These are phyloP conservation scores for Bellardia bayeri DNA, from an alignment of 2,888 invertebrate species.

Conservation along the genomic window DNA sequence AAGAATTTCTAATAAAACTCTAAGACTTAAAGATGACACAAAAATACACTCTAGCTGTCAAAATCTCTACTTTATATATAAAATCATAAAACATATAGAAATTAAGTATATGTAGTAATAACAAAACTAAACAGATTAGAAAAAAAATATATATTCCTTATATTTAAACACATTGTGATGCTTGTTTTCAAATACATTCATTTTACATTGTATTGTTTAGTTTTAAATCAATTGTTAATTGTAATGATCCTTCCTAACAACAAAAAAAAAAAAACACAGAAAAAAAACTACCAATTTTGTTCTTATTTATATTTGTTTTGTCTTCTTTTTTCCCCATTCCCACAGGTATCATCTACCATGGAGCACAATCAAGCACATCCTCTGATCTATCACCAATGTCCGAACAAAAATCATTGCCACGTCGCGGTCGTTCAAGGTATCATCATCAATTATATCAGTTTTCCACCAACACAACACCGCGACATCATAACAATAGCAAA, in stretches of 20 bases:
- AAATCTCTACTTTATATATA: not conserved
- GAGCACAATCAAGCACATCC: constrained; percentile 90
- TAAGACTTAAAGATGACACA: constrained; percentile 66
- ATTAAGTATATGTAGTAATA: not conserved
- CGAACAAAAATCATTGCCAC: constrained; percentile 90
- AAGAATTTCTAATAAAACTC: constrained; percentile 43
- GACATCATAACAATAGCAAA: constrained; percentile 84
- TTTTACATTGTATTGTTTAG: not conserved
- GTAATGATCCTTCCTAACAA: constrained; percentile 23
- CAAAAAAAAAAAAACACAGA: constrained; percentile 30
- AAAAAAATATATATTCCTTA: not conserved
- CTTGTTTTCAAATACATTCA: not conserved
- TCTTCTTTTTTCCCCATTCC: constrained; percentile 72
- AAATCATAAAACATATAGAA: not conserved
- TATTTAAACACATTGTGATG: not conserved
- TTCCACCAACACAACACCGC: constrained; percentile 85
- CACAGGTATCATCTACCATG: constrained; percentile 90
- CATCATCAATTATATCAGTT: constrained; percentile 85
- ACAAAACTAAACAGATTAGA: no score
- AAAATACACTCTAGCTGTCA: constrained; percentile 20
- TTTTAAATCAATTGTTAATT: constrained; percentile 8
- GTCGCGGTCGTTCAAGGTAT: constrained; percentile 89
- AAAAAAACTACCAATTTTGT: constrained; percentile 51
- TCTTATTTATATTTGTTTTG: constrained; percentile 61
- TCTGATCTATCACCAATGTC: constrained; percentile 92